A percentile compares a stretch with the other conserved stretches of the same genome.
Conservation (phyloP, 2,797 vertebrate species). For the Prunella strophiata region DNA sequence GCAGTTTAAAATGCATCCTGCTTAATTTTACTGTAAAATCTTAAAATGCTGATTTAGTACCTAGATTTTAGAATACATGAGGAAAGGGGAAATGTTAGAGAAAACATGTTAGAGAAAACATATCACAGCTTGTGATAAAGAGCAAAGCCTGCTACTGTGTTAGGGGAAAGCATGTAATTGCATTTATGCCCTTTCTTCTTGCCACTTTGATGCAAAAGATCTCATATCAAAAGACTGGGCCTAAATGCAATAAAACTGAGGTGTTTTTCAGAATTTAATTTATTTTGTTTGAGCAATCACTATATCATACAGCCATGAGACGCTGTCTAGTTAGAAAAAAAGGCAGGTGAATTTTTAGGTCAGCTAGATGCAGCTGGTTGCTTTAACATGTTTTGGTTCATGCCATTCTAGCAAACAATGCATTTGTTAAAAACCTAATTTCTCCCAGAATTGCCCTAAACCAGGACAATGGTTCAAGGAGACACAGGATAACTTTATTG, state of each 20-base stretch:
- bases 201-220: background rate
- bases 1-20: background rate
- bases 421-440: conserved; percentile 69
- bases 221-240: background rate
- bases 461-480: background rate
- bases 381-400: conserved; percentile 53
- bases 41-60: background rate
- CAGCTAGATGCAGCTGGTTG: conserved; percentile 38
- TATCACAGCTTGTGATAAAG: background rate
- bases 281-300: background rate
- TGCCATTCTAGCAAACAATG: conserved; percentile 61
- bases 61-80: background rate
- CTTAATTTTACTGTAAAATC: background rate
- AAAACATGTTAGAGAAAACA: background rate
- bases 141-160: background rate
- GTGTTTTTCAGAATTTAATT: background rate
- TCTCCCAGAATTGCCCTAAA: background rate
- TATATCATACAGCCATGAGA: background rate
- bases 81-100: background rate
- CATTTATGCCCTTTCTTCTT: background rate
- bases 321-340: background rate
- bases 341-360: conserved; percentile 25
- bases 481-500: background rate
- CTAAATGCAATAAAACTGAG: background rate
- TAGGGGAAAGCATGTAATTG: background rate